Evolutionary conservation across 2,888 invertebrate genomes (phyloP), one percentile per base, ranked within the genome.

Genomic region (Brenthis daphne): DNA sequence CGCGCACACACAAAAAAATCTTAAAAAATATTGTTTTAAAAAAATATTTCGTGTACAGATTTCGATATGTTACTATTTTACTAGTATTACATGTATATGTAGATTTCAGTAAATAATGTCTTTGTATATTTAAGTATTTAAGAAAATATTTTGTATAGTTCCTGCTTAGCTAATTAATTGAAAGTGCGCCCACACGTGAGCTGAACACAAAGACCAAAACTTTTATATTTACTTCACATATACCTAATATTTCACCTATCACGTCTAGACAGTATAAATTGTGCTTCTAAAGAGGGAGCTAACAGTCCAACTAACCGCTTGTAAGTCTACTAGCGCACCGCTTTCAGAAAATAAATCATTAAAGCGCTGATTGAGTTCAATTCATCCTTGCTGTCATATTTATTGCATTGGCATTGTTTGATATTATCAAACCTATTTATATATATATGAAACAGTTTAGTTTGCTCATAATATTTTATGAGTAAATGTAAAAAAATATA

Each of bases 191-290:
- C 37, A 43, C 65, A 54, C 57, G 51, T 64, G 50, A 55, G 60
- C 24, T 29, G 57, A 65, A 65, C 14, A 53, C 16, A 50, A 61
- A 56, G 50, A 50, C 51, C 63, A 51, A 51, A 16, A 51, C 16
- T 57, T 51, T 33, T 37, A 55, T 55, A 56, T 65, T 68, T 64
- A 51, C 20, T 56, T 43, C 54, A 48, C 37, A 50, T 69, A 74
- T 75, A 74, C 74, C 74, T 77, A 77, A 77, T 77, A 77, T 76
- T 76, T 77, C 74, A 76, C 73, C 76, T 76, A 77, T 77, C 76
- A 73, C 75, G 79, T 79, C 79, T 79, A 79, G 79, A 79, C 79
- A 72, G 77, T 77, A 79, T 78, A 78, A 79, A 79, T 78, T 79
- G 76, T 73, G 75, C 77, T 77, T 76, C 77, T 74, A 74, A 73